Evolutionary conservation across 2,113 vertebrate species (phyloP), one percentile per base, ranked within the genome.

Genomic region (Nymphicus hollandicus): DNA sequence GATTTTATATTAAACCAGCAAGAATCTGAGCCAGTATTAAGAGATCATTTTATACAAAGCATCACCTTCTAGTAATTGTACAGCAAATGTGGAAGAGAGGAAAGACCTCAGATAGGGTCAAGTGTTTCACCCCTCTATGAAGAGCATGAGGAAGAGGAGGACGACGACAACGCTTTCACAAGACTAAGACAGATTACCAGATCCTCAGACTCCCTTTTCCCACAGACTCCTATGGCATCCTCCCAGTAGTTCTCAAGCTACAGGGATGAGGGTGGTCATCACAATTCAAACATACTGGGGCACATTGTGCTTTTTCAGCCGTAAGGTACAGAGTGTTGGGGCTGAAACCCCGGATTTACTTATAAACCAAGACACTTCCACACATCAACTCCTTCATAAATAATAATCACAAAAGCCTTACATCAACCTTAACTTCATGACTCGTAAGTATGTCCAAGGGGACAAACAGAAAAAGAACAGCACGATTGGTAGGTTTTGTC

Each of bases 31-130:
- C n/a, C 8, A 43, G 27, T 22, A 39, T 1, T 60, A 41, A 33
- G 39, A 93, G n/a, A 3, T 14, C 12, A 17, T 37, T 65, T 37
- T 10, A 10, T 4, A 58, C 14, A 19, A 63, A 22, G 20, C 22
- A 56, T 29, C 55, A 17, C 66, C 37, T 78, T 28, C 31, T 10
- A 49, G 53, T 3, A 46, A 53, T 8, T 50, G 25, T 28, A 70
- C 0, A 46, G 49, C 2, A 27, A 69, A 35, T 1, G 10, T 13
- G 23, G 13, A 19, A 43, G 11, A 44, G 14, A 39, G 14, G 7
- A 31, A 46, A 86, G 47, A 46, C 2, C 64, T 66, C 22, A 37
- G 64, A n/a, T 0, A 41, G 15, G 11, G 23, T 28, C 14, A 43
- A 63, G 50, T 0, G 0, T 4, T 56, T 55, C 55, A 90, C 3